These are phyloP conservation scores for Chloroceryle aenea DNA, from an alignment of 2,113 vertebrate genomes.

Conservation along the genomic window DNA sequence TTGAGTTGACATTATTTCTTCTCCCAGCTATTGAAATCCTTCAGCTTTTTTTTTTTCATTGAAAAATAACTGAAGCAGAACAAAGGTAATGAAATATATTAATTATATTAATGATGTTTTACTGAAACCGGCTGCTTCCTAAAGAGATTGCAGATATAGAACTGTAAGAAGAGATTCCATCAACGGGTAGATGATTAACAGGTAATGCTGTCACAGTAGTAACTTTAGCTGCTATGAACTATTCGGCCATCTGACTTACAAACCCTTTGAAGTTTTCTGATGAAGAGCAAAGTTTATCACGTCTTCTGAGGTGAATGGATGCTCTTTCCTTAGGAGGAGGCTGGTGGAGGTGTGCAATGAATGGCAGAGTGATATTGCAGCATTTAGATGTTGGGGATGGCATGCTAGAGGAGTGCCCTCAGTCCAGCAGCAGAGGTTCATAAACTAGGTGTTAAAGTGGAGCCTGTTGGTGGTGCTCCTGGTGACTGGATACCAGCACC, in stretches of 20 bases:
- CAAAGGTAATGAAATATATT: conserved; percentile 82
- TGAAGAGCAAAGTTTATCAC: background rate
- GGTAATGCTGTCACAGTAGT: conserved; percentile 24
- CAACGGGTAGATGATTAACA: conserved; percentile 48
- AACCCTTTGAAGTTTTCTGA: background rate
- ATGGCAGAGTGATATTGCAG: background rate
- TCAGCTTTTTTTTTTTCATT: conserved; percentile 52
- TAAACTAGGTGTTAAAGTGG: background rate
- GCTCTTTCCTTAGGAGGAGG: background rate
- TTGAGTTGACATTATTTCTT: conserved; percentile 65
- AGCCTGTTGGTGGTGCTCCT: background rate
- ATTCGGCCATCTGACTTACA: conserved; percentile 22
- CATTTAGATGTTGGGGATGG: background rate
- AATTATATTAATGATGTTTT: conserved; percentile 82
- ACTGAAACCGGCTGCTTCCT: conserved; percentile 72
- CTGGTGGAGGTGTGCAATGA: background rate
- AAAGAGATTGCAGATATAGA: conserved; percentile 47
- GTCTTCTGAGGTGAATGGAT: background rate
- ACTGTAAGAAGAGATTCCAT: conserved; percentile 48
- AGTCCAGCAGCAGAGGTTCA: background rate
- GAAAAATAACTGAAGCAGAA: conserved; percentile 74
- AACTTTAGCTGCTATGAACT: conserved; percentile 59
- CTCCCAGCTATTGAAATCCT: conserved; percentile 58
- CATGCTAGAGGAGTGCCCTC: background rate
- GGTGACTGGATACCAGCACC: background rate